Base-by-base conservation (phyloP, 2,797 vertebrate genomes). In the Percopsis omiscomaycus region DNA sequence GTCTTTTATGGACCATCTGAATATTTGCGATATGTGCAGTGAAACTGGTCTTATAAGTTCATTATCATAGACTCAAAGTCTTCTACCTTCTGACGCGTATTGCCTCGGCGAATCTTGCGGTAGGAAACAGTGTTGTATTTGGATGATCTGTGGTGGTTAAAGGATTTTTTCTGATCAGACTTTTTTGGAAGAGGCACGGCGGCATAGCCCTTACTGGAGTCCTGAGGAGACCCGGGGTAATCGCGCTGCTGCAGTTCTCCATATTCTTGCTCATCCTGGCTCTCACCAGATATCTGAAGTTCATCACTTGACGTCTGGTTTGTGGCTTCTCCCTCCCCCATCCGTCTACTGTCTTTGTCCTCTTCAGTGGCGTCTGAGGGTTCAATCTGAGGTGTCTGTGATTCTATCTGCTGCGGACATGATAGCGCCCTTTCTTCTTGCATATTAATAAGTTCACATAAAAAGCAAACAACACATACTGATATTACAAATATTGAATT, bases 51-150 rank as follows among this genome's bases (percentile, higher is more conserved):
- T 81, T 58, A 90, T 64, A 84, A 64, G 44, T 88, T 79, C 74
- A 83, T 93, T 71, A 96, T 91, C 94, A 95, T 94, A 73, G 92
- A 92, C 73, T 99, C 97, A 53, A 97, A 98, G 72, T 95, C 94
- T 15, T 96, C 92, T 1, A 98, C 96, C 78, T 94, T 94, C 84
- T 97, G 93, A 6, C 94, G 95, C 49, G 96, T 98, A 89, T 97
- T 98, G 71, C 97, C 97, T 85, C 92, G 94, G 51, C 92, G 91
- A 78, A 98, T 99, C 89, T 91, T 96, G 62, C 96, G 91, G 79
- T 98, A 99, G 58, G 96, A 99, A 83, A 96, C 92, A 0, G 96
- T 98, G 75, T 94, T 94, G 83, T 96, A 98, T 69, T 93, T 92
- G 73, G 94, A 91, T 3, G 93, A 90, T 59, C 81, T 87, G 85